These are phyloP conservation scores for Coryphaenoides rupestris DNA, from an alignment of 2,113 vertebrate species.

Conservation along the genomic window DNA sequence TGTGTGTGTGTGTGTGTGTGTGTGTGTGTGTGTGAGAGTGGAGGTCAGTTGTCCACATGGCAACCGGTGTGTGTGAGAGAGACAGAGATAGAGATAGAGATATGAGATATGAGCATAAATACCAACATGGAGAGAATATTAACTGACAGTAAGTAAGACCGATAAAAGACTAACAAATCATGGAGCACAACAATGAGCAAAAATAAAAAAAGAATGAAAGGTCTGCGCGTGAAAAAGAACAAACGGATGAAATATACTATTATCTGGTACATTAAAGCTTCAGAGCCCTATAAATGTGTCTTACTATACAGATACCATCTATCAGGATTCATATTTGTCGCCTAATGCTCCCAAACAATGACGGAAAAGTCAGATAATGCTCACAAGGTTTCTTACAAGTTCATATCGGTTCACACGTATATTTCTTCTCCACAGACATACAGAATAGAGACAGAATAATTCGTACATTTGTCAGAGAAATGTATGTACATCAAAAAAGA, in stretches of 20 bases:
- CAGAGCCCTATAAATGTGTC: slow-evolving; percentile 45
- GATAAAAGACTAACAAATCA: slow-evolving; percentile 60
- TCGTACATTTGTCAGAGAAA: slow-evolving; percentile 74
- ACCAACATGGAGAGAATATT: slow-evolving; percentile 36
- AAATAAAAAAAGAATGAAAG: slow-evolving; percentile 71
- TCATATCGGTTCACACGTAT: slow-evolving; percentile 75
- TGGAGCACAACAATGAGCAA: slow-evolving; percentile 71
- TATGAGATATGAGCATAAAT: slow-evolving; percentile 19
- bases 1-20: too few relatives aligned
- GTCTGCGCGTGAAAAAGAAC: slow-evolving; percentile 43
- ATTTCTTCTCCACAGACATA: slow-evolving; percentile 78
- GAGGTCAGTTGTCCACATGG: too few relatives aligned
- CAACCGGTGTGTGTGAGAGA: too few relatives aligned
- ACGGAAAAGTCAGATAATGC: slow-evolving; percentile 62
- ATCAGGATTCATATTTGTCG: slow-evolving; percentile 44
- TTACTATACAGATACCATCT: slow-evolving; percentile 57
- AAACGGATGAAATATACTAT: slow-evolving; percentile 51
- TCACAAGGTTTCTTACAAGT: slow-evolving; percentile 69
- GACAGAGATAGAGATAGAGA: too few relatives aligned
- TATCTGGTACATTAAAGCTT: slow-evolving; percentile 48
- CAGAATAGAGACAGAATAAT: slow-evolving; percentile 79
- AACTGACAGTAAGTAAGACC: slow-evolving; percentile 27
- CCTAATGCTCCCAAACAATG: slow-evolving; percentile 60
- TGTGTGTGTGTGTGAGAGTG: too few relatives aligned
- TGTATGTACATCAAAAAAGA: slow-evolving; percentile 85